These are phyloP conservation scores for Helobdella robusta DNA, from an alignment of 2,888 invertebrate genomes.

Conservation along the genomic window DNA sequence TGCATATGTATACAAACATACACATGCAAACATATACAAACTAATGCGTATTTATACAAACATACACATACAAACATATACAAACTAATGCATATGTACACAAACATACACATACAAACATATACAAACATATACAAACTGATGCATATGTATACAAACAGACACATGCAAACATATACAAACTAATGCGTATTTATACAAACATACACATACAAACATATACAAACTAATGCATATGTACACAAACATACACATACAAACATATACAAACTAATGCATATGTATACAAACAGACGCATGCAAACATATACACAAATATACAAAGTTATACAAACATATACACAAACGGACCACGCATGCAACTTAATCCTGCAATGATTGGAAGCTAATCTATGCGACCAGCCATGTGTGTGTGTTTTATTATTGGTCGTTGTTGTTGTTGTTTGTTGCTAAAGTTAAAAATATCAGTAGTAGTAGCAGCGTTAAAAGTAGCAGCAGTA, in stretches of 20 bases:
- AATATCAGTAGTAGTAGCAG: background rate
- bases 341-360: slow-evolving; percentile 2
- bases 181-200: too few species aligned
- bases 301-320: background rate
- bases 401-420: background rate
- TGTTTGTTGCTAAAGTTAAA: background rate
- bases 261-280: background rate
- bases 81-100: too few species aligned
- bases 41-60: too few species aligned
- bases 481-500: background rate
- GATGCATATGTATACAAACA: too few species aligned
- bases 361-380: slow-evolving; percentile 29
- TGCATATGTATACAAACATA: too few species aligned
- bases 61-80: too few species aligned
- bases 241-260: background rate
- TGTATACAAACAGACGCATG: background rate
- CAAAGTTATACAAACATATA: background rate
- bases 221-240: too few species aligned
- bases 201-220: too few species aligned
- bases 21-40: too few species aligned
- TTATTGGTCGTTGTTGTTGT: background rate
- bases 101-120: too few species aligned
- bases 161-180: too few species aligned
- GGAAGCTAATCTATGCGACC: slow-evolving; percentile 24
- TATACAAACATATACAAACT: too few species aligned